phyloP scores from a whole-genome alignment of 2,113 vertebrate species.

The Nematolebias whitei region DNA sequence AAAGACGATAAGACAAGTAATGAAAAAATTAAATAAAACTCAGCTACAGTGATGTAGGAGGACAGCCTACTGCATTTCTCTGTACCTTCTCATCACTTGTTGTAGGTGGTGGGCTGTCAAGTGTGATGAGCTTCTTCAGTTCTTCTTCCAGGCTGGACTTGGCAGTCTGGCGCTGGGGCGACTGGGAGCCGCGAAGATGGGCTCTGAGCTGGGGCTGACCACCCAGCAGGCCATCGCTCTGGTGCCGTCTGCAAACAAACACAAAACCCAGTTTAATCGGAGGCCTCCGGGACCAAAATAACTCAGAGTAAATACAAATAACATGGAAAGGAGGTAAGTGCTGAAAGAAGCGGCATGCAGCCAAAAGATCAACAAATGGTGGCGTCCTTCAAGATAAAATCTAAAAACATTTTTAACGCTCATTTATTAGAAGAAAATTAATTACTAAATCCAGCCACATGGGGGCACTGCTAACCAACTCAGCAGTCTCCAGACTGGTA shows the following conservation, averaged over 20 bases:
- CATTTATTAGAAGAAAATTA: too few species aligned
- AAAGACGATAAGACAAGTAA: neutral
- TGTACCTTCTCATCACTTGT: slow-evolving; percentile 89
- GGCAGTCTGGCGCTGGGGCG: slow-evolving; percentile 85
- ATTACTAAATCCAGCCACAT: slow-evolving; percentile 40
- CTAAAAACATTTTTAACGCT: too few species aligned
- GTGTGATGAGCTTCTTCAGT: slow-evolving; percentile 92
- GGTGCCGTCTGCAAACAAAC: slow-evolving; percentile 85
- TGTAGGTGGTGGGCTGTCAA: slow-evolving; percentile 88
- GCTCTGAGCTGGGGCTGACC: slow-evolving; percentile 88
- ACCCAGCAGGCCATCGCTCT: slow-evolving; percentile 89
- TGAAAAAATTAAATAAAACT: neutral
- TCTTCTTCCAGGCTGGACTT: slow-evolving; percentile 95
- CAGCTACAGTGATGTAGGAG: too few species aligned
- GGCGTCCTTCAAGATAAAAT: neutral
- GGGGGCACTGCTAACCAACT: slow-evolving; percentile 48
- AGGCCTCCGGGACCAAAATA: neutral
- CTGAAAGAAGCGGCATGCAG: too few species aligned
- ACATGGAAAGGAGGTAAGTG: neutral
- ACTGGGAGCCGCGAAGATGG: slow-evolving; percentile 90
- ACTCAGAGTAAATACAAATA: neutral
- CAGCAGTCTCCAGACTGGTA: too few species aligned
- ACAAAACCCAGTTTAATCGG: neutral
- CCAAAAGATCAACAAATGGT: neutral
- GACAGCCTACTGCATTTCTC: neutral